phyloP scores from a whole-genome alignment of 2,888 invertebrate genomes.

The Pycnomerus fuliginosus region DNA sequence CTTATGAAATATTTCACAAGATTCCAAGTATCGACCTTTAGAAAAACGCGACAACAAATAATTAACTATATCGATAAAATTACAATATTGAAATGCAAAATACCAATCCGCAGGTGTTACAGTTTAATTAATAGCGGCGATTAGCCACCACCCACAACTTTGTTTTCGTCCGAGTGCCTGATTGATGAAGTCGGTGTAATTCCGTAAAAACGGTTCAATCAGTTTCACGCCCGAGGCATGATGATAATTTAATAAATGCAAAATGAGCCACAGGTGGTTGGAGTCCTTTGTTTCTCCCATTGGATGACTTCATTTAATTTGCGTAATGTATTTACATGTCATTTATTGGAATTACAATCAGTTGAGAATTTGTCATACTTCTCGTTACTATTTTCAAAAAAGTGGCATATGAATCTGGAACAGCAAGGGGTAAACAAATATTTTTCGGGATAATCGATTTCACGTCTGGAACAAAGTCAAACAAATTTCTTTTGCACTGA shows the following conservation, averaged over 20 bases:
- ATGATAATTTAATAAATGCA: slow-evolving; percentile 5
- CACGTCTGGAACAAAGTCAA: too few species aligned
- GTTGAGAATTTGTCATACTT: too few species aligned
- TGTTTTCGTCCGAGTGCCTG: slow-evolving; percentile 1
- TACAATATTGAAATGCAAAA: slow-evolving; percentile 14
- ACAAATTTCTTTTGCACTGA: too few species aligned
- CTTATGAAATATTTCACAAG: too few species aligned
- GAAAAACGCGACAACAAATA: too few species aligned
- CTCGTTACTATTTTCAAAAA: too few species aligned
- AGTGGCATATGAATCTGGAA: too few species aligned
- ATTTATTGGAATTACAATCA: too few species aligned
- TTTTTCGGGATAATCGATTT: too few species aligned
- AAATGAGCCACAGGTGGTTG: slow-evolving; percentile 17
- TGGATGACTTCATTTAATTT: slow-evolving; percentile 17
- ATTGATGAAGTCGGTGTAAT: slow-evolving; percentile 7
- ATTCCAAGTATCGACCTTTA: too few species aligned
- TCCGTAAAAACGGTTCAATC: slow-evolving; percentile 11
- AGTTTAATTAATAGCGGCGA: slow-evolving; percentile 6
- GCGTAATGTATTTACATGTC: slow-evolving; percentile 16
- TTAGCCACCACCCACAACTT: slow-evolving; percentile 14
- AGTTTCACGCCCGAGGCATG: slow-evolving; percentile 10
- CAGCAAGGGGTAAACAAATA: too few species aligned
- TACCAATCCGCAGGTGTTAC: slow-evolving; percentile 8
- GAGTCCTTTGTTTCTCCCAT: slow-evolving; percentile 10
- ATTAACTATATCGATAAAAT: too few species aligned